Evolutionary conservation across 2,888 invertebrate species (phyloP), one percentile per base, ranked within the genome.

Genomic region (Pollenia labialis): DNA sequence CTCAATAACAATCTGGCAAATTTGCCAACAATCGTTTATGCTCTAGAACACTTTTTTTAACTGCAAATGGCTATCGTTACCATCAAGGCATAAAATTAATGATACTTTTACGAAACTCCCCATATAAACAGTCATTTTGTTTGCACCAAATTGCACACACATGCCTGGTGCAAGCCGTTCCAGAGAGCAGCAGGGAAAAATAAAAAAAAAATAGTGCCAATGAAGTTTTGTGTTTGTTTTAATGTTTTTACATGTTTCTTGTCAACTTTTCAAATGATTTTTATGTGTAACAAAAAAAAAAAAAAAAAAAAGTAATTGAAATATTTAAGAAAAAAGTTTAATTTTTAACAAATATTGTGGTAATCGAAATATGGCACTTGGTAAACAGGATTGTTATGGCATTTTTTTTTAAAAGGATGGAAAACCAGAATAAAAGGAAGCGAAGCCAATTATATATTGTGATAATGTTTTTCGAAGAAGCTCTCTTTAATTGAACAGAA

Each of bases 181-280:
- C 32, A 32, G 23, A 68, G 11, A 16, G 10, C 23, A 32, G 12
- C n/a, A 52, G 16, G 23, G 58, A 64, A 18, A 44, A 40, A 2
- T 54, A 4, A 9, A 52, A 18, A 14, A 66, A 9, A 52, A 52
- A 54, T 74, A 74, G 62, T 81, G 72, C 14, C 56, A 84, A 81
- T 62, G 69, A 68, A 32, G 68, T 84, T 52, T 32, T 54, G 52
- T 82, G 76, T 81, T 84, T 54, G 32, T 66, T 72, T 62, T 56
- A 64, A 77, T 77, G 87, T 62, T 77, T 54, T 81, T 52, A 81
- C 80, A 72, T 81, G 81, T 79, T 74, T 12, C 52, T 44, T 84
- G 64, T 79, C 66, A 74, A 68, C 83, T 68, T 79, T 74, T 79
- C 66, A 52, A 75, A 40, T 23, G 58, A 66, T 52, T 72, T 77